phyloP scores from a whole-genome alignment of 2,888 invertebrate genomes.

The Melanotus villosus region DNA sequence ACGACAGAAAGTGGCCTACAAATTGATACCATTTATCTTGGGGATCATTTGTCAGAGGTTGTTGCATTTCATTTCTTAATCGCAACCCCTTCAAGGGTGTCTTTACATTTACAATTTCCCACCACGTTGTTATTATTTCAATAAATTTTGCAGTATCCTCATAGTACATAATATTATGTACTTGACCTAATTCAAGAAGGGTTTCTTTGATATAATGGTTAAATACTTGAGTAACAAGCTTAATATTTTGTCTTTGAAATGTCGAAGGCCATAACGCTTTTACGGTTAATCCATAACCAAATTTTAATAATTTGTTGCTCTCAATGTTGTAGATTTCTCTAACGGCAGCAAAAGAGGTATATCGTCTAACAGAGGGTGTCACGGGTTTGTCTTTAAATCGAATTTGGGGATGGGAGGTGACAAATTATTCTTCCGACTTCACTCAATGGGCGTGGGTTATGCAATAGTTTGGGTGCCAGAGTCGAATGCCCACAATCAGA shows the following conservation, averaged over 20 bases:
- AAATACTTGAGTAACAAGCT: background rate
- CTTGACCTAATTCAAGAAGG: background rate
- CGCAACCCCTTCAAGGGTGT: background rate
- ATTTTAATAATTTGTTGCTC: background rate
- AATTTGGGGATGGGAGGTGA: too few relatives aligned
- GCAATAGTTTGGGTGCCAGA: too few relatives aligned
- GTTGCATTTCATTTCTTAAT: background rate
- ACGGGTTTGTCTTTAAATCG: too few relatives aligned
- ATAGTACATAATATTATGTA: background rate
- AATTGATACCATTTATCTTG: background rate
- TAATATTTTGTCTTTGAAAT: background rate
- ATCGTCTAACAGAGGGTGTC: background rate
- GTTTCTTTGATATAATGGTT: background rate
- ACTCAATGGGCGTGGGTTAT: too few relatives aligned
- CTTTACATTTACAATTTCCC: conserved; percentile 1
- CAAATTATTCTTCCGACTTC: too few relatives aligned
- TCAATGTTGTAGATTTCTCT: background rate
- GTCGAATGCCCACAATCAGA: too few relatives aligned
- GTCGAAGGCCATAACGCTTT: background rate
- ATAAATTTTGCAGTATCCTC: conserved; percentile 6
- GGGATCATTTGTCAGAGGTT: conserved; percentile 9
- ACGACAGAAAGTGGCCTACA: background rate
- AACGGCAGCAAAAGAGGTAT: background rate
- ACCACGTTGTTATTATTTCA: background rate
- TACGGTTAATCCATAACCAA: background rate